Base-by-base conservation (phyloP, 2,113 vertebrate genomes). In the Passer montanus region DNA sequence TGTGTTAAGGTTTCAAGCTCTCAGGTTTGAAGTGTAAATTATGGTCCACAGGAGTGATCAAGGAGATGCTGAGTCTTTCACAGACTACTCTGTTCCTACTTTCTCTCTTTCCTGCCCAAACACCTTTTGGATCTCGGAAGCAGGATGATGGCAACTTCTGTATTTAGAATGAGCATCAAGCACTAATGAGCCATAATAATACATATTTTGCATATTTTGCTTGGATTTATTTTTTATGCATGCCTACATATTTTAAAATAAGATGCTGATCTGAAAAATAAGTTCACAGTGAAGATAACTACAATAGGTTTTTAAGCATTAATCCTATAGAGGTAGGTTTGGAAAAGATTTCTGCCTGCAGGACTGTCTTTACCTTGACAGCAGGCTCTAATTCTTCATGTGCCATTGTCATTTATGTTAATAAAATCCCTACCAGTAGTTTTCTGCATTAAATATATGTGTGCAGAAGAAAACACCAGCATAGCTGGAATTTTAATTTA, bases 141-240 rank as follows among this genome's bases (percentile, higher is more conserved):
- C 5, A 49, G 33, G 27, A 35, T 31, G 56, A 64, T 22, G 16
- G 41, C 24, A 53, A 75, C 11, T 64, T 79, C 53, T 33, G 26
- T 46, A 30, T 30, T 94, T 53, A 5, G 24, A 88, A 76, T 19
- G 46, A 3, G 1, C 15, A 82, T 27, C 1, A 0, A 70, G 66
- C 15, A 14, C 28, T 94, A 94, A 92, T 87, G 80, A 96, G 43
- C 22, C 22, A 44, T 46, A 81, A 60, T 86, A 94, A 89, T 41
- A 52, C 2, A 12, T 46, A 62, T 62, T 87, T 92, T 80, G 49
- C 37, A 77, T 66, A 87, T 23, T 72, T 64, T 50, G 50, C 26
- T 44, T 49, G n/a, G n/a, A 91, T 88, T 95, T 76, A 44, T 88
- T 85, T 85, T 56, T 90, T 76, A 50, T 43, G 24, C 12, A 39